phyloP scores from a whole-genome alignment of 2,888 invertebrate genomes.

The Drosophila tripunctata region DNA sequence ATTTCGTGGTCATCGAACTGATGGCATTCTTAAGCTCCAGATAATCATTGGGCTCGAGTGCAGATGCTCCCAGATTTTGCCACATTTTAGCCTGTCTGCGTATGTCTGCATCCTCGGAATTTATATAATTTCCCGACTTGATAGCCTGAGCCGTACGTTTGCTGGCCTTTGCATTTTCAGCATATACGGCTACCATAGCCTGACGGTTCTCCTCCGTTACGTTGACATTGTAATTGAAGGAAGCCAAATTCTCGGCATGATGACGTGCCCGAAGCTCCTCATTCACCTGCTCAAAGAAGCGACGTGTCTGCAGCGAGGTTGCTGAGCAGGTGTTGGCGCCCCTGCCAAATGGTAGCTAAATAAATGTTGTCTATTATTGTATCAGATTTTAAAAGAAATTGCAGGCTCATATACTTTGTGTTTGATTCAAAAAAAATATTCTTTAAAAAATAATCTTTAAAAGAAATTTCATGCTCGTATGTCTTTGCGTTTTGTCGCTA shows the following conservation, averaged over 20 bases:
- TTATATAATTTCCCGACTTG: conserved; percentile 87
- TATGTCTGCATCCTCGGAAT: conserved; percentile 88
- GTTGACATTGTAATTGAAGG: conserved; percentile 89
- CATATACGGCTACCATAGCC: conserved; percentile 78
- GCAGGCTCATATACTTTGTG: no score
- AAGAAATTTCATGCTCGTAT: no score
- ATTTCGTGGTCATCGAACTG: conserved; percentile 90
- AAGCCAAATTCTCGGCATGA: conserved; percentile 85
- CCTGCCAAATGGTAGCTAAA: conserved; percentile 36
- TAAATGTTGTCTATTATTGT: background rate
- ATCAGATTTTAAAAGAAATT: no score
- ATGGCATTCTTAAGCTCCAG: conserved; percentile 87
- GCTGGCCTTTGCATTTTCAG: conserved; percentile 69
- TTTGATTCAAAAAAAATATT: no score
- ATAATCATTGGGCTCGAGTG: conserved; percentile 88
- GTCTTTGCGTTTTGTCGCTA: no score
- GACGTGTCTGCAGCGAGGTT: conserved; percentile 85
- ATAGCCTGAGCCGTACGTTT: conserved; percentile 80
- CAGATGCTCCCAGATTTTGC: conserved; percentile 89
- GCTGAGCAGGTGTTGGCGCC: conserved; percentile 49
- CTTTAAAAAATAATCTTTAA: no score
- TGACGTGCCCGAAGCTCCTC: conserved; percentile 86
- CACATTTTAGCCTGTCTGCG: conserved; percentile 90
- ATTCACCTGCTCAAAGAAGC: conserved; percentile 87
- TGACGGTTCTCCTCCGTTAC: conserved; percentile 89